phyloP scores from a whole-genome alignment of 2,113 vertebrate species.

The Zosterops hypoxanthus region DNA sequence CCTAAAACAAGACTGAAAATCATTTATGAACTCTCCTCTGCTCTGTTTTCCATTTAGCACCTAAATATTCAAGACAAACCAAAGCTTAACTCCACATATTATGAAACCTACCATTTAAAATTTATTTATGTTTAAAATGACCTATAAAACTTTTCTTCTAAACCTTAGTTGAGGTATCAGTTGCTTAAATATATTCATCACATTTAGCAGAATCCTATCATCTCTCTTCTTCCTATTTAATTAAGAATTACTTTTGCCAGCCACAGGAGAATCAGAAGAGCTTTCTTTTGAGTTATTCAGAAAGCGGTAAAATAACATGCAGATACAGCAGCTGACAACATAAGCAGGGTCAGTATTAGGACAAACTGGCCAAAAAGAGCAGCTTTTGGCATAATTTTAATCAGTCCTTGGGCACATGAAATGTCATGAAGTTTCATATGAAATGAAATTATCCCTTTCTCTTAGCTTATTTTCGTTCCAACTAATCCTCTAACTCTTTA shows the following conservation, averaged over 20 bases:
- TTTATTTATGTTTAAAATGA: conserved; percentile 67
- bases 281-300: conserved; percentile 69
- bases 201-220: conserved; percentile 67
- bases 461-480: conserved; percentile 75
- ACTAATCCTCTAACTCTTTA: conserved; percentile 79
- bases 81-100: conserved; percentile 60
- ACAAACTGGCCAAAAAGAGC: conserved; percentile 51
- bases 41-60: conserved; percentile 41
- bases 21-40: conserved; percentile 2
- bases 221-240: conserved; percentile 69
- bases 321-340: conserved; percentile 33
- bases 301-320: conserved; percentile 28
- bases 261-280: conserved; percentile 63
- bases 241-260: conserved; percentile 67
- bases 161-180: conserved; percentile 55
- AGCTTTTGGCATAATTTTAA: conserved; percentile 65
- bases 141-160: conserved; percentile 48
- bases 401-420: conserved; percentile 70
- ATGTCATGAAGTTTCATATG: conserved; percentile 73
- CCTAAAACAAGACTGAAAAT: conserved; percentile 24
- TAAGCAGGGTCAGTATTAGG: conserved; percentile 52
- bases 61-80: conserved; percentile 64
- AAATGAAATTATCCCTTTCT: conserved; percentile 76
- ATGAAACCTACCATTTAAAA: conserved; percentile 68
- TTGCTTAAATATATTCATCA: conserved; percentile 70